Percentiles rank a stretch among this genome's conserved stretches.
These are phyloP conservation scores for Eurypyga helias DNA, from an alignment of 2,113 vertebrate species.

Conservation along the genomic window DNA sequence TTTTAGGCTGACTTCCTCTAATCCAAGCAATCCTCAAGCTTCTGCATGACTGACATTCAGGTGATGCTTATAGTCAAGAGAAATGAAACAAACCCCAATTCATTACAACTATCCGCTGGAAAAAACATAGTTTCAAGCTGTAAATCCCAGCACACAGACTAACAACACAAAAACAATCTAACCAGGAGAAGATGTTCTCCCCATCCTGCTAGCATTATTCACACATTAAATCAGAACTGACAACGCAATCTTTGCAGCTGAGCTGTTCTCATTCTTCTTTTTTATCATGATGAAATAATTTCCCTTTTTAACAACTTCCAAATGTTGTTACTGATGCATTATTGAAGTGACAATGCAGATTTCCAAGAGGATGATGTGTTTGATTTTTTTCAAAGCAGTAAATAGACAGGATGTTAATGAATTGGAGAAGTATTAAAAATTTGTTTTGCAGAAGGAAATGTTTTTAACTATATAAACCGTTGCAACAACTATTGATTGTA, in stretches of 20 bases:
- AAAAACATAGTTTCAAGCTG: not conserved
- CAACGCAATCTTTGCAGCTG: conserved; percentile 51
- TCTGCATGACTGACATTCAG: not conserved
- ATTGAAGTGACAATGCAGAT: not conserved
- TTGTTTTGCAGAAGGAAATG: not conserved
- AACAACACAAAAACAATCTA: conserved; percentile 26
- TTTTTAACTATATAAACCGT: conserved; percentile 6
- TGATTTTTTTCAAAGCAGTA: not conserved
- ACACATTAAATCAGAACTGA: conserved; percentile 67
- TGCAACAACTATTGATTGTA: not conserved
- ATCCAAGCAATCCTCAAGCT: not conserved
- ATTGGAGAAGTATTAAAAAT: conserved; percentile 27
- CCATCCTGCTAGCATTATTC: conserved; percentile 32
- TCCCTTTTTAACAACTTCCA: conserved; percentile 38
- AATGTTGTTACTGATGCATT: not conserved
- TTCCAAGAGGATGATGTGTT: not conserved
- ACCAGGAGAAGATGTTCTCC: conserved; percentile 19
- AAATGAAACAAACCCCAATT: not conserved
- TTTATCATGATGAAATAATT: conserved; percentile 59
- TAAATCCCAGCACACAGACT: conserved; percentile 19
- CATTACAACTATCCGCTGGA: not conserved
- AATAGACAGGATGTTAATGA: conserved; percentile 13
- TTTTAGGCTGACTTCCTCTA: not conserved
- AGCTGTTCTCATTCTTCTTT: conserved; percentile 48
- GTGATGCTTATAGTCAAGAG: not conserved